Conservation (phyloP, 2,888 invertebrate genomes). For the Dugesia japonica region DNA sequence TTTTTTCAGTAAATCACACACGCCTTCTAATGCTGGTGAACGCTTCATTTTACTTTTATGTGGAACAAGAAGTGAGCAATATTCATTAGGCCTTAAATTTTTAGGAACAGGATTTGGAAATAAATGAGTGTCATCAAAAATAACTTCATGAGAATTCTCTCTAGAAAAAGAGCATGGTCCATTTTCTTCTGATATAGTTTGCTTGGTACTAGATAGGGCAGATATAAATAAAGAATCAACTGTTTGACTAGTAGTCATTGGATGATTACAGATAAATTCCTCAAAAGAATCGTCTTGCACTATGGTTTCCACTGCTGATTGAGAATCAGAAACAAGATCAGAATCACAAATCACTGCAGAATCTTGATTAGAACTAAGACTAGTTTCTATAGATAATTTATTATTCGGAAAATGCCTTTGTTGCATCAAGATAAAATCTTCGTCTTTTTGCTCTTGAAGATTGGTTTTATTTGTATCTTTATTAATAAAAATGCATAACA, state of each 20-base stretch:
- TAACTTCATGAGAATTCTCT: background rate
- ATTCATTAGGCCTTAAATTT: background rate
- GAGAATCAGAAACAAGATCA: background rate
- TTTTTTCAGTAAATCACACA: background rate
- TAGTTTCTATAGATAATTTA: background rate
- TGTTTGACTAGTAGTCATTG: slow-evolving; percentile 24
- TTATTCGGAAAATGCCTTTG: background rate
- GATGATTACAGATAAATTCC: slow-evolving; percentile 13
- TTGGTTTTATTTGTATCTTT: background rate
- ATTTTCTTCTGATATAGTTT: background rate
- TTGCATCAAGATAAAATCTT: background rate
- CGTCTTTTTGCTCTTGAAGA: background rate
- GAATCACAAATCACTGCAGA: background rate
- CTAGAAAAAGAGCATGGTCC: background rate
- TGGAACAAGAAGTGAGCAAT: slow-evolving; percentile 7
- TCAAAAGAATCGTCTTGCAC: background rate
- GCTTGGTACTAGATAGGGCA: background rate
- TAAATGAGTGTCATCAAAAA: slow-evolving; percentile 3
- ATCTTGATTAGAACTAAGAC: background rate
- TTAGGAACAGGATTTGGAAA: background rate
- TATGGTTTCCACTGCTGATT: background rate
- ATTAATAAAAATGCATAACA: background rate
- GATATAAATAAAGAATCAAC: background rate
- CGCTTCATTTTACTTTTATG: background rate
- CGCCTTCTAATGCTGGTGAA: background rate